Evolutionary conservation across 2,797 vertebrate species (phyloP).

Genomic region (Anguilla marmorata): DNA sequence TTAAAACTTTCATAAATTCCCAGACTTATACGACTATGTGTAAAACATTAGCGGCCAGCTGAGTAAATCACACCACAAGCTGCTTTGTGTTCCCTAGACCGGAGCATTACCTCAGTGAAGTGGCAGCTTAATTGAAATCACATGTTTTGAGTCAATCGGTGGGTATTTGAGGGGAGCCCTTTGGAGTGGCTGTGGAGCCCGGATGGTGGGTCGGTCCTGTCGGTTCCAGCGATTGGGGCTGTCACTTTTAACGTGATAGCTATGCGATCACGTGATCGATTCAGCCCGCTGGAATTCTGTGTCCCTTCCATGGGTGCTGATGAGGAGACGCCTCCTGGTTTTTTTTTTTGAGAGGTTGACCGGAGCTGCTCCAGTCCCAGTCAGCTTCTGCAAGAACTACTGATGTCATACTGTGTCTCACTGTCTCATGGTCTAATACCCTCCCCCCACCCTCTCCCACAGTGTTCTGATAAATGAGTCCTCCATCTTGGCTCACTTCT

Average conservation of each 20-base stretch:
- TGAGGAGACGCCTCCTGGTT: neutral
- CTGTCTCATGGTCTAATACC: neutral
- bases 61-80: neutral
- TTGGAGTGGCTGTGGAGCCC: neutral
- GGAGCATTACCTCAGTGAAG: slow-evolving; percentile 5
- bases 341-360: neutral
- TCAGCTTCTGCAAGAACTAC: neutral
- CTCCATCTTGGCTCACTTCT: slow-evolving; percentile 10
- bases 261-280: neutral
- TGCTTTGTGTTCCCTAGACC: neutral
- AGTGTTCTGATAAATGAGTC: neutral
- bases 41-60: neutral
- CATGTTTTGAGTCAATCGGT: neutral
- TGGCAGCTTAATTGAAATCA: slow-evolving; percentile 11
- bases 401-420: neutral
- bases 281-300: neutral
- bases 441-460: neutral
- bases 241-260: neutral
- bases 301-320: neutral
- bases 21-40: neutral
- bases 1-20: neutral
- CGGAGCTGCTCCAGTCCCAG: neutral
- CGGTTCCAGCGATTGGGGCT: neutral
- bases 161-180: neutral
- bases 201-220: neutral